Base-by-base conservation (phyloP, 2,797 vertebrate species). In the Borostomias antarcticus region DNA sequence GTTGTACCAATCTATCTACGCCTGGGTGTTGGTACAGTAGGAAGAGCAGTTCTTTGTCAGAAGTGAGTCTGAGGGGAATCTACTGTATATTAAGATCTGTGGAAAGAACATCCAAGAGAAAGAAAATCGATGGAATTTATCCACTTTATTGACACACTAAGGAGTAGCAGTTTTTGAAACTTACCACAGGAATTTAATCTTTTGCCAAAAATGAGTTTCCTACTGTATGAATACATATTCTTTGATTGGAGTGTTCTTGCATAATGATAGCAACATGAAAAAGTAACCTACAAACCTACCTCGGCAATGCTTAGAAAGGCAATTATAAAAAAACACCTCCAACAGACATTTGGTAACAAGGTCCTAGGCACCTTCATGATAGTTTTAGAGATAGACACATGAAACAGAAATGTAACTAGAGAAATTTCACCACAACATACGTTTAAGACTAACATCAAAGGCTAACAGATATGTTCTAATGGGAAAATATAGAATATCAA, bases 71-170 rank as follows among this genome's bases (percentile, higher is more conserved):
- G n/a, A n/a, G n/a, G n/a, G n/a, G n/a, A n/a, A 45, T 45, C 9
- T n/a, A 6, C 40, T 45, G 40, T 17, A 45, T 17, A 45, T 45
- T 45, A 15, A 6, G 4, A 45, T 13, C 5, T n/a, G 40, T n/a
- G n/a, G 15, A 45, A 45, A 45, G 40, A 45, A 1, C 2, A 5
- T n/a, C n/a, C n/a, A n/a, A n/a, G n/a, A n/a, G n/a, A n/a, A n/a
- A n/a, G n/a, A n/a, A n/a, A n/a, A n/a, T n/a, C n/a, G n/a, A n/a
- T n/a, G n/a, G n/a, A n/a, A n/a, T 45, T n/a, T 28, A 68, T 25
- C 8, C 51, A 75, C 68, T 91, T 90, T 88, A 90, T 81, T 90
- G 73, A 80, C 65, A 65, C 43, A 58, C 52, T 5, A 52, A 56
- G 57, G 10, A 54, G 29, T 29, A 59, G 23, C 7, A 19, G 33